Conservation (phyloP, 2,888 invertebrate species). For the Corythucha ciliata region DNA sequence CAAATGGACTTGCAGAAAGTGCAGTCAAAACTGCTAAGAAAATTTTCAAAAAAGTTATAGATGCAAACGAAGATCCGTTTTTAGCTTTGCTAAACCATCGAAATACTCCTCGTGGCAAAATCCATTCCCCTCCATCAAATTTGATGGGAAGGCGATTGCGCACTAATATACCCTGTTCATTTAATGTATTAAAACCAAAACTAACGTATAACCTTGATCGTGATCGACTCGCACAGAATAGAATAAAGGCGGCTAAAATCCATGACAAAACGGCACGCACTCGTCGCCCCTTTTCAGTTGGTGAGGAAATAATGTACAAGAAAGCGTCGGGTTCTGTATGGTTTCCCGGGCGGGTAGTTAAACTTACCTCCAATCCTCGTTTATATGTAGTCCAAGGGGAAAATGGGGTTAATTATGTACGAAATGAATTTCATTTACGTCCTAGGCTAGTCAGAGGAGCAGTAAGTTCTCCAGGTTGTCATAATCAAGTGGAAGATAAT, state of each 20-base stretch:
- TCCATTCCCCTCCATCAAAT: conserved; percentile 11
- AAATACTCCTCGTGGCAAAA: conserved; percentile 4
- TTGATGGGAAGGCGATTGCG: conserved; percentile 9
- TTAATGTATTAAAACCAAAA: conserved; percentile 3
- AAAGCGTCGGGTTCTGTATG: neutral
- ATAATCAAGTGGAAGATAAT: no score
- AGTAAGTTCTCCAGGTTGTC: no score
- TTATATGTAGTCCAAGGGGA: no score
- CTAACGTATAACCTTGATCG: neutral
- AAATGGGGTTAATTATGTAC: no score
- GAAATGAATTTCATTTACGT: no score
- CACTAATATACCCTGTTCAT: conserved; percentile 10
- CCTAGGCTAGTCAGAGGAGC: no score
- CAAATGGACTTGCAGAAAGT: conserved; percentile 18
- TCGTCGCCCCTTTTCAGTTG: neutral
- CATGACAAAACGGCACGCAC: neutral
- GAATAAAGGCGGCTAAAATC: neutral
- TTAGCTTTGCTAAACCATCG: conserved; percentile 10
- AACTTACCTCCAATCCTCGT: no score
- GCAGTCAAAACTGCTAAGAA: conserved; percentile 10
- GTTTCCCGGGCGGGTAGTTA: conserved; percentile 1
- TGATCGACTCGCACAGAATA: conserved; percentile 7
- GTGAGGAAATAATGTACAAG: no score
- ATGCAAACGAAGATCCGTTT: conserved; percentile 5
- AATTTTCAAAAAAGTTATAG: conserved; percentile 10